Evolutionary conservation across 2,113 vertebrate species (phyloP), one percentile per base, ranked within the genome.

Genomic region (Phodopus roborovskii): DNA sequence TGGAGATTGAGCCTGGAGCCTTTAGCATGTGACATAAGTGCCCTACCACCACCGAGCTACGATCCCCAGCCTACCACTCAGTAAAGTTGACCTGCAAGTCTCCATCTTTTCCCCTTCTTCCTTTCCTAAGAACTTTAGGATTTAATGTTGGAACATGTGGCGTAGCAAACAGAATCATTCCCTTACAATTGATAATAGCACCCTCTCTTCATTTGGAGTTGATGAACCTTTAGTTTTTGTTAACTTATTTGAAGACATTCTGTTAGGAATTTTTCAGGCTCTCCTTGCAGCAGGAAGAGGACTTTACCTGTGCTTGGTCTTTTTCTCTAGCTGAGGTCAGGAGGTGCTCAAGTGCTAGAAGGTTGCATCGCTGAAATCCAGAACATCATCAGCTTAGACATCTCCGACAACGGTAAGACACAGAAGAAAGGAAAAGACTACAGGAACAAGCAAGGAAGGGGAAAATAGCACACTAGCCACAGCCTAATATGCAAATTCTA

Each of bases 331-430:
- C 98, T 99, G 97, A 98, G 99, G 96, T 99, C 99, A 15, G 99
- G 99, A 98, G 99, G 99, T 45, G 99, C 99, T 36, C 99, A 99
- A 98, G 99, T 99, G 93, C 98, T 99, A 96, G 99, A 99, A 98
- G 99, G 99, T 92, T 99, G 99, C 97, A 99, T 99, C 90, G 99
- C 99, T 26, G 99, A 99, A 98, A 99, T 99, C 96, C 99, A 99
- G 97, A 99, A 99, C 98, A 99, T 99, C 97, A 99, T 99, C 98
- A 99, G 99, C 97, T 98, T 99, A 90, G 99, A 99, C 95, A 99
- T 99, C 98, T 99, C 99, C 36, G 99, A 99, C 97, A 99, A 99
- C 26, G 99, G 99, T 99, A 98, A 99, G 99, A 97, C 77, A 91
- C 64, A 79, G 95, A 88, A 60, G 92, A 85, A 7, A 50, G 13